Evolutionary conservation across 2,113 vertebrate species (phyloP).

Genomic region (Lota lota): DNA sequence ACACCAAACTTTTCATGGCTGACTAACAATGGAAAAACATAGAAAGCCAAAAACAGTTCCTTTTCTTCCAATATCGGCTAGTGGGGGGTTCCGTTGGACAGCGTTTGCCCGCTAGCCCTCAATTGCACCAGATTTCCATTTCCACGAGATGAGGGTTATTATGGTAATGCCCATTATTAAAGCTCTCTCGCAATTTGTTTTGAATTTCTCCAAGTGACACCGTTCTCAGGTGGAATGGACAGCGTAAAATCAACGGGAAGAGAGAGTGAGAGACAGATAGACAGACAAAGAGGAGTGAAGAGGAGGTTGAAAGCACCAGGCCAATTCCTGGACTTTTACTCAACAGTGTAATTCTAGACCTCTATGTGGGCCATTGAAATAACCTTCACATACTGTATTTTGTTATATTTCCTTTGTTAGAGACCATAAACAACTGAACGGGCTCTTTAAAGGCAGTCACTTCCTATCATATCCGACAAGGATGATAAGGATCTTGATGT

Average conservation of each 20-base stretch:
- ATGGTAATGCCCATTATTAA: constrained; percentile 65
- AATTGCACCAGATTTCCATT: constrained; percentile 67
- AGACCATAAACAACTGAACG: no score
- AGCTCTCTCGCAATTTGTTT: constrained; percentile 47
- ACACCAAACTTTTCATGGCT: constrained; percentile 47
- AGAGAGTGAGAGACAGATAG: neutral
- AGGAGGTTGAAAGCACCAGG: neutral
- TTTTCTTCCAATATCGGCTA: constrained; percentile 49
- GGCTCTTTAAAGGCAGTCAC: no score
- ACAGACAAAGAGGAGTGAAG: constrained; percentile 16
- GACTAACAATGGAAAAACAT: constrained; percentile 52
- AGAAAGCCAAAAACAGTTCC: constrained; percentile 6
- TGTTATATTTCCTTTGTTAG: no score
- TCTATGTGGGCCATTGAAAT: no score
- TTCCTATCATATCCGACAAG: no score
- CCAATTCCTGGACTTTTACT: no score
- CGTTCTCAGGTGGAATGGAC: constrained; percentile 7
- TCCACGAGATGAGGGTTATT: constrained; percentile 61
- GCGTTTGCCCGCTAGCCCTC: neutral
- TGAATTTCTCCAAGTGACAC: constrained; percentile 32
- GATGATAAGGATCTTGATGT: no score
- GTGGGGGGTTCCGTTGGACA: constrained; percentile 16
- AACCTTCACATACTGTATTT: no score
- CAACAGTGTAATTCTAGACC: no score
- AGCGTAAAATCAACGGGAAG: constrained; percentile 24